Evolutionary conservation across 2,797 vertebrate species (phyloP).

Genomic region (Anableps anableps): DNA sequence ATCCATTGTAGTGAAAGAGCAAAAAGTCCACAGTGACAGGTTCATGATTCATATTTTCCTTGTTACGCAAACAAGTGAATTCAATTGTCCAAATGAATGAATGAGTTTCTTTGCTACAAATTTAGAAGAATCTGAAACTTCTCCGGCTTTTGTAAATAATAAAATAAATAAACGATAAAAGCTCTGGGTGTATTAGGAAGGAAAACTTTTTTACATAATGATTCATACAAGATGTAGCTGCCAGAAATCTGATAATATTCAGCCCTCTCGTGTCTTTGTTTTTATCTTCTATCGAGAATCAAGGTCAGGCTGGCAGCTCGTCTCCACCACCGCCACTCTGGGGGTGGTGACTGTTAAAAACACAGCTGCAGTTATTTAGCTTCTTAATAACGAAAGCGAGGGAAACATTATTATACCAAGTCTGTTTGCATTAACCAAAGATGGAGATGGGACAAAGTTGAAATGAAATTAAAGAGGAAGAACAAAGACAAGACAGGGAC

Average conservation of each 20-base stretch:
- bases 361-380: slow-evolving; percentile 26
- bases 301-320: slow-evolving; percentile 28
- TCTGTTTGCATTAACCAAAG: background rate
- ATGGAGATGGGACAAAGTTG: background rate
- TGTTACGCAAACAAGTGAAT: background rate
- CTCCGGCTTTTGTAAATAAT: background rate
- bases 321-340: slow-evolving; percentile 9
- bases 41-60: background rate
- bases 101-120: background rate
- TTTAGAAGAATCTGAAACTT: background rate
- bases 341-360: slow-evolving; percentile 2
- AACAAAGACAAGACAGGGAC: background rate
- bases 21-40: background rate
- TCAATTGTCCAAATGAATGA: background rate
- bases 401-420: slow-evolving; percentile 15
- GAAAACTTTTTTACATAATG: background rate
- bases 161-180: background rate
- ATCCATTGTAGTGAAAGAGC: background rate
- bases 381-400: slow-evolving; percentile 27
- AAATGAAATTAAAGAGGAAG: background rate
- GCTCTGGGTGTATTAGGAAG: background rate
- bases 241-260: slow-evolving; percentile 17
- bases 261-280: background rate
- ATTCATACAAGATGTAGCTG: slow-evolving; percentile 22
- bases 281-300: slow-evolving; percentile 27